Evolutionary conservation across 2,113 vertebrate species (phyloP).

Genomic region (Lasiurus borealis): DNA sequence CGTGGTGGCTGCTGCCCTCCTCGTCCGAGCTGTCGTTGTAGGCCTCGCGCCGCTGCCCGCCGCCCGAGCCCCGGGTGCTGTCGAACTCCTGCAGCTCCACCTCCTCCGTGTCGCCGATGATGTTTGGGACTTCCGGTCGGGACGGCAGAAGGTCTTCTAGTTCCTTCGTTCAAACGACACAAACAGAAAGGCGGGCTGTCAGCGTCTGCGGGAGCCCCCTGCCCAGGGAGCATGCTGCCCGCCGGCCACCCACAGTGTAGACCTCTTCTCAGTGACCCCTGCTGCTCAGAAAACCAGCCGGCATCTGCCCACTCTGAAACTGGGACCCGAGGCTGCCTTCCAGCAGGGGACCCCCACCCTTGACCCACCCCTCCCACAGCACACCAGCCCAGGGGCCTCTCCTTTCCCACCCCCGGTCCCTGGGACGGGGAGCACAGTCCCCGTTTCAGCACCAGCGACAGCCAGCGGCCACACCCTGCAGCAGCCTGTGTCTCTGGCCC

Average conservation of each 20-base stretch:
- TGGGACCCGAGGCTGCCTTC: not conserved
- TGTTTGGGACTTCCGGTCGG: constrained; percentile 93
- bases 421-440: not conserved
- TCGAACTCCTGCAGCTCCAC: constrained; percentile 98
- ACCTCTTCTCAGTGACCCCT: not conserved
- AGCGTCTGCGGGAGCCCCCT: too few relatives aligned
- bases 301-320: not conserved
- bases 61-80: constrained; percentile 92
- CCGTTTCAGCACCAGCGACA: not conserved
- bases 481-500: not conserved
- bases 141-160: constrained; percentile 97
- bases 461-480: not conserved
- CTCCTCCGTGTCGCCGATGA: constrained; percentile 95
- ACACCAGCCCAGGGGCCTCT: not conserved
- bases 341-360: not conserved
- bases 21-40: constrained; percentile 99
- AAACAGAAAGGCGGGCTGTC: not conserved
- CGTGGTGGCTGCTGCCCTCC: constrained; percentile 96
- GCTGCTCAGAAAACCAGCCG: not conserved
- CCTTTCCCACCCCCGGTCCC: not conserved
- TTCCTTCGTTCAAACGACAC: constrained; percentile 88
- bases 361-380: not conserved
- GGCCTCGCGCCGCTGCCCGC: constrained; percentile 95
- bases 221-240: not conserved
- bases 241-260: not conserved